phyloP scores from a whole-genome alignment of 2,888 invertebrate species.

The Nomada fucata region DNA sequence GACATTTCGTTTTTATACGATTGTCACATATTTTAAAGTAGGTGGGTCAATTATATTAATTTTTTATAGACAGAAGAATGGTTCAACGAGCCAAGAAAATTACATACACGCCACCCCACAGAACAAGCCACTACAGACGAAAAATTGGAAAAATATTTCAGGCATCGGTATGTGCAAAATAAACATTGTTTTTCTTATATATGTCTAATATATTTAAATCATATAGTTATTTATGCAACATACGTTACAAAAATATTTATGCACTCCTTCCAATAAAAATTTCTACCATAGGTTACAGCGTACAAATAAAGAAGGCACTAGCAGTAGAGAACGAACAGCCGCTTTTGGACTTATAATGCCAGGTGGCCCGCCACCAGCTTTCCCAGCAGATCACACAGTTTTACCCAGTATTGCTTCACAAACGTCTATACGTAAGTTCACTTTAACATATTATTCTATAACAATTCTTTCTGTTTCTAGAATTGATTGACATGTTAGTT shows the following conservation, averaged over 20 bases:
- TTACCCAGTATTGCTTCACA: constrained; percentile 85
- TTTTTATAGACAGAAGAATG: constrained; percentile 88
- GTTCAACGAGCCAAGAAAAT: constrained; percentile 85
- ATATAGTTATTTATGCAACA: neutral
- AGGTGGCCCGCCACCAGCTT: constrained; percentile 84
- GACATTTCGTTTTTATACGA: neutral
- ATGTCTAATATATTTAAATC: neutral
- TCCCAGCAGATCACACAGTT: constrained; percentile 86
- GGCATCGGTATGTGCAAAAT: constrained; percentile 80
- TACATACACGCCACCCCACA: constrained; percentile 83
- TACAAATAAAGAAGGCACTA: constrained; percentile 86
- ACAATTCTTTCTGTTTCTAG: constrained; percentile 18
- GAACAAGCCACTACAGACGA: constrained; percentile 85
- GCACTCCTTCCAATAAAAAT: neutral
- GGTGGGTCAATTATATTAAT: neutral
- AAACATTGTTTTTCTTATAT: neutral
- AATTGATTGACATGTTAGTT: constrained; percentile 18
- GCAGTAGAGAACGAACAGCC: constrained; percentile 84
- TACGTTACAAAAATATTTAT: neutral
- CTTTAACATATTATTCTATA: neutral
- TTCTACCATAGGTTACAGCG: constrained; percentile 85
- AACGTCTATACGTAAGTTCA: constrained; percentile 82
- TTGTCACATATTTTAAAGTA: constrained; percentile 4
- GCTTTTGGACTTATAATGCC: constrained; percentile 84
- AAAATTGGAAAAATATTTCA: constrained; percentile 86